Conservation (phyloP, 2,888 invertebrate genomes). For the Catonia carolina region DNA sequence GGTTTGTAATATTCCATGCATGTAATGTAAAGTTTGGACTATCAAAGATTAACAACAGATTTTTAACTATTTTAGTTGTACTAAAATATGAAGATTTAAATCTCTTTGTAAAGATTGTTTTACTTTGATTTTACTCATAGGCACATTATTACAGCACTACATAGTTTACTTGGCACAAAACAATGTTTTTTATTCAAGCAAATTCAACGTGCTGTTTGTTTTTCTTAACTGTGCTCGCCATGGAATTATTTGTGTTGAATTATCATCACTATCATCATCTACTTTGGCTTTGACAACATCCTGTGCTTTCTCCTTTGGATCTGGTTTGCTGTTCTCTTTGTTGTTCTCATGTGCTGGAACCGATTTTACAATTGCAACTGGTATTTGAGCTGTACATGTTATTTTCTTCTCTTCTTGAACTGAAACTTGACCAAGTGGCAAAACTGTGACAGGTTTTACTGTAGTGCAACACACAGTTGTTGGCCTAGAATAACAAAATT, state of each 20-base stretch:
- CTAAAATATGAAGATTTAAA: too few species aligned
- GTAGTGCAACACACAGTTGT: neutral
- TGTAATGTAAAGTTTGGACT: too few species aligned
- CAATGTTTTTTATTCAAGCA: slow-evolving; percentile 53
- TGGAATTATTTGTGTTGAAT: slow-evolving; percentile 66
- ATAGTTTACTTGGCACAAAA: too few species aligned
- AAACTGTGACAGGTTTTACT: neutral
- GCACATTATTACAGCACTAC: too few species aligned
- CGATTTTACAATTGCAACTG: slow-evolving; percentile 36
- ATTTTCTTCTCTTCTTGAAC: slow-evolving; percentile 45
- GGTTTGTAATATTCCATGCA: too few species aligned
- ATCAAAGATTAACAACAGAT: too few species aligned
- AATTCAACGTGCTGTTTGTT: slow-evolving; percentile 81
- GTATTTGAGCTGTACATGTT: slow-evolving; percentile 37
- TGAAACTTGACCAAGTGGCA: neutral
- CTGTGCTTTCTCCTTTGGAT: slow-evolving; percentile 30
- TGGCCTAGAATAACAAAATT: neutral
- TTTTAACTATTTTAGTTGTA: too few species aligned
- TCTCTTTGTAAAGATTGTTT: too few species aligned
- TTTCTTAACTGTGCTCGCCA: slow-evolving; percentile 85
- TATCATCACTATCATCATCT: slow-evolving; percentile 53
- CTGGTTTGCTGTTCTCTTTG: slow-evolving; percentile 42
- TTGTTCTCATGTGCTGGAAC: slow-evolving; percentile 32
- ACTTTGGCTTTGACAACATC: slow-evolving; percentile 11
- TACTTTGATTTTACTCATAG: too few species aligned